Evolutionary conservation across 2,797 vertebrate genomes (phyloP).

Genomic region (Arnoldichthys spilopterus): DNA sequence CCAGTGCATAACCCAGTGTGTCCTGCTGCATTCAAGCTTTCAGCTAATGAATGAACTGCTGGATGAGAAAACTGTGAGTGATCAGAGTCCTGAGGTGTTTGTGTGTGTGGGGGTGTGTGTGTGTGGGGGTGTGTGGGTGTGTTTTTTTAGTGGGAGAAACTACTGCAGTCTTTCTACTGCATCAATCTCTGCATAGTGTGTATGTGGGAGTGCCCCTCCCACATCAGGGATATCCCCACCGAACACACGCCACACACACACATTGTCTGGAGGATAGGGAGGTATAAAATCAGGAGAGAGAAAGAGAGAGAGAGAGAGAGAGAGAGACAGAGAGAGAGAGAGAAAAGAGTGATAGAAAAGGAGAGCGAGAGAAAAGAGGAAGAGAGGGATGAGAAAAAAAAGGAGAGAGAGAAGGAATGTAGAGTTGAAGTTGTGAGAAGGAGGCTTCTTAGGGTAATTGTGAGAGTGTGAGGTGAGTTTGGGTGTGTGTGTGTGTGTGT

Average conservation of each 20-base stretch:
- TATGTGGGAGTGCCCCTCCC: constrained; percentile 5
- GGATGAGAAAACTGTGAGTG: not conserved
- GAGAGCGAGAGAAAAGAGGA: not conserved
- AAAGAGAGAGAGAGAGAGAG: not conserved
- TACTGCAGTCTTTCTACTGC: constrained; percentile 22
- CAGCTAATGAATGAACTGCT: not conserved
- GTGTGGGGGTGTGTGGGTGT: not conserved
- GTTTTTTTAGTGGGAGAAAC: not conserved
- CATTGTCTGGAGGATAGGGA: not conserved
- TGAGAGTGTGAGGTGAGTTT: not conserved
- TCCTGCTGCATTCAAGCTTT: no score
- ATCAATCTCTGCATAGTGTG: constrained; percentile 11
- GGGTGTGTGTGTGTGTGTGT: no score
- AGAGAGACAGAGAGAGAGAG: no score
- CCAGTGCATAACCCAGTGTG: no score
- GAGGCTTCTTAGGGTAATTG: not conserved
- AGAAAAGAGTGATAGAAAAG: not conserved
- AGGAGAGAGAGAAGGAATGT: not conserved
- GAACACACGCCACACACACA: not conserved
- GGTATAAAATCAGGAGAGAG: no score
- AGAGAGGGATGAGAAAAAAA: no score
- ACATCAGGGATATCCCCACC: constrained; percentile 2
- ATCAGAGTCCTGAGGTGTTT: not conserved
- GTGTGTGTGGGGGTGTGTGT: constrained; percentile 3
- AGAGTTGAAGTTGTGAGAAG: not conserved